Base-by-base conservation (phyloP, 2,888 invertebrate species). In the Glaucopsyche alexis region DNA sequence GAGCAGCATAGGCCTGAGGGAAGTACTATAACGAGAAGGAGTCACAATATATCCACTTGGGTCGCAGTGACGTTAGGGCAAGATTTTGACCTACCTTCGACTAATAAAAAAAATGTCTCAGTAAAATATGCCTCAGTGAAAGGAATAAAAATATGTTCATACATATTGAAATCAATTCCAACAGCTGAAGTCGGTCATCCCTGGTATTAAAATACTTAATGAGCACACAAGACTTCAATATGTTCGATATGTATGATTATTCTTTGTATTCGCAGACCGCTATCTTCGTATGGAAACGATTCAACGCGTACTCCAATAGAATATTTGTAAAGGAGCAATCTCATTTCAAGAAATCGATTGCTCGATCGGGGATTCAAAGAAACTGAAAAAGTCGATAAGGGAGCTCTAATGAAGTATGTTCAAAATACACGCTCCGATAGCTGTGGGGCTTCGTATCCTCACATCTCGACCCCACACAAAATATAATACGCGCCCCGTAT, bases 361-460 rank as follows among this genome's bases (percentile, higher is more conserved):
- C 64, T 47, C 64, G 14, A 29, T 16, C 40, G 64, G 29, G 29
- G 29, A 69, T 69, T 69, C 47, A 69, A 69, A 67, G 67, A 67
- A 29, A 45, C 75, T 74, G 29, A 77, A 78, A 74, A 76, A 74
- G 66, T 69, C 52, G 50, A 65, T 55, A 73, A 65, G 75, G 71
- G 67, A 74, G 76, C 75, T 77, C 76, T 87, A 87, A 87, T 86
- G 84, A 87, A 83, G 85, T 82, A 78, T 79, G 81, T 82, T 82
- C 81, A 77, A 78, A 79, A 80, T 83, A 82, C 81, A 83, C 84
- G 83, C 80, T 79, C 78, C 81, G 80, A 73, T 77, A 81, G 77
- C 47, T 81, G 82, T 81, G 81, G 78, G 75, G 73, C 75, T 76
- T 74, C 78, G 73, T 78, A 79, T 81, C 79, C 81, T 81, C 81